Conservation (phyloP, 2,888 invertebrate genomes). For the Odontocerum albicorne region DNA sequence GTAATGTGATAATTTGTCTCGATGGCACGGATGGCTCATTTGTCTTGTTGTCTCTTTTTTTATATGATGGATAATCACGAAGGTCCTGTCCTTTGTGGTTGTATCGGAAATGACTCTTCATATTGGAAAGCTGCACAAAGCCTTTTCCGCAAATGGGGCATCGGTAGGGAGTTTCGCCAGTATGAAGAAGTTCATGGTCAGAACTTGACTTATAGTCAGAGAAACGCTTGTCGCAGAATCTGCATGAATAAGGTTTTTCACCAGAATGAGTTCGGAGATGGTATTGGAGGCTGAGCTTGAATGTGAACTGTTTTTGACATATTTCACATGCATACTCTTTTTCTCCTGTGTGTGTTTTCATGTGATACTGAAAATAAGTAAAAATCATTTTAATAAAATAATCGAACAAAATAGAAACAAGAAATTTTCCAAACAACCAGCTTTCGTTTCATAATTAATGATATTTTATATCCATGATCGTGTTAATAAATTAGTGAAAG, state of each 20-base stretch:
- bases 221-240: constrained; percentile 25
- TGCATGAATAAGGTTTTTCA: constrained; percentile 53
- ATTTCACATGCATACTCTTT: constrained; percentile 22
- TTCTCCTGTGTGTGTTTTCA: constrained; percentile 29
- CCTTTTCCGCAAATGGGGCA: constrained; percentile 54
- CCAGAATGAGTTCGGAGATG: constrained; percentile 55
- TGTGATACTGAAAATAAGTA: constrained; percentile 22
- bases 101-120: constrained; percentile 47
- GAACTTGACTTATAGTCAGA: constrained; percentile 12
- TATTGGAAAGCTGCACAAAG: constrained; percentile 53
- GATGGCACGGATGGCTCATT: constrained; percentile 3
- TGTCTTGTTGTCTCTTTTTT: constrained; percentile 18
- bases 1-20: constrained; percentile 4
- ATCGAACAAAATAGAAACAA: too few species aligned
- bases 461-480: too few species aligned
- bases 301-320: constrained; percentile 23
- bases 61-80: constrained; percentile 25
- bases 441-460: too few species aligned
- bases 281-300: constrained; percentile 49
- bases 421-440: too few species aligned
- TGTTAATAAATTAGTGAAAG: too few species aligned
- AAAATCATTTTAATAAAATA: not conserved
- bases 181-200: constrained; percentile 46
- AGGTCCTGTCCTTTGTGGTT: constrained; percentile 27
- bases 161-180: constrained; percentile 53